phyloP scores from a whole-genome alignment of 2,113 vertebrate genomes.

The Pampusana beccarii region DNA sequence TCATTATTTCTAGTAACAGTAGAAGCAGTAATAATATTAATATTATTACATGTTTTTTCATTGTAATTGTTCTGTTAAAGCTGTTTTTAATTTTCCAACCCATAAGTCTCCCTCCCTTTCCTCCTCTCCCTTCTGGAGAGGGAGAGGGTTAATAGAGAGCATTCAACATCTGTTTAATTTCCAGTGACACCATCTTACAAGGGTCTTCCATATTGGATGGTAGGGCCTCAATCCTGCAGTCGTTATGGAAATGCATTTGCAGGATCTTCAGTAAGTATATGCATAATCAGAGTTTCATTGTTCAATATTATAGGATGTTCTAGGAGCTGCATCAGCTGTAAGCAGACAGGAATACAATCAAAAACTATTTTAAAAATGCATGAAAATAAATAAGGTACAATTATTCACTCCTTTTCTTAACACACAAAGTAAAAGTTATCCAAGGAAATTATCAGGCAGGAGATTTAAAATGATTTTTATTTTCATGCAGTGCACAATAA shows the following conservation, averaged over 20 bases:
- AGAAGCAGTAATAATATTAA: no score
- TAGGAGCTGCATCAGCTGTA: not conserved
- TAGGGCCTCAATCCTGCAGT: not conserved
- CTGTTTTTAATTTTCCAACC: no score
- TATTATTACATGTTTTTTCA: no score
- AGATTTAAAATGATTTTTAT: not conserved
- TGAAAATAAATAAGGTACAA: not conserved
- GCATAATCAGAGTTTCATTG: not conserved
- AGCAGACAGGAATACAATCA: not conserved
- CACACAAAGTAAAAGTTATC: not conserved
- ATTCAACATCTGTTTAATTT: no score
- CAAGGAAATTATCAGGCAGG: not conserved
- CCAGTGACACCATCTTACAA: not conserved
- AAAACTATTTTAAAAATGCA: not conserved
- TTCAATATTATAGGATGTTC: not conserved
- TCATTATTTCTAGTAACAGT: no score
- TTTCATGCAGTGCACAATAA: not conserved
- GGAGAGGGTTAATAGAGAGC: no score
- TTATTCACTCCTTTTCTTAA: not conserved
- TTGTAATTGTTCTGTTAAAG: no score
- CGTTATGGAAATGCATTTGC: not conserved
- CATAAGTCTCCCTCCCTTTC: no score
- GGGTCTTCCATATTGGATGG: not conserved
- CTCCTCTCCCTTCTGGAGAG: no score
- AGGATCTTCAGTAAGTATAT: not conserved